Evolutionary conservation across 2,888 invertebrate species (phyloP).

Genomic region (Nudaria mundana): DNA sequence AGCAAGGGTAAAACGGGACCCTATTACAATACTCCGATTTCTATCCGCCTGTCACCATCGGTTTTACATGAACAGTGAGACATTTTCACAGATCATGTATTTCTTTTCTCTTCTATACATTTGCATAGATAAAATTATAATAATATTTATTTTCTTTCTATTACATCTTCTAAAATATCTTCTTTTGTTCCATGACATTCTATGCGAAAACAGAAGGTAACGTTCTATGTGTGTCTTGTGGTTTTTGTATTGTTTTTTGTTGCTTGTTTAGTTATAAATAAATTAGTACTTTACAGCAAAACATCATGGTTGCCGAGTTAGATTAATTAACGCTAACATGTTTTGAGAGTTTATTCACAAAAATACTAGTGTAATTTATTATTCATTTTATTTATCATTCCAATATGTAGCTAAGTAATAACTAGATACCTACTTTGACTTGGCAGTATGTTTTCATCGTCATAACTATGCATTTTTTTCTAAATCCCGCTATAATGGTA

Average conservation of each 20-base stretch:
- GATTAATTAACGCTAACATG: constrained; percentile 1
- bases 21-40: too few species aligned
- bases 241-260: constrained; percentile 23
- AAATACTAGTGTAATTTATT: background rate
- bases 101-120: too few species aligned
- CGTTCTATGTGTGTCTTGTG: constrained; percentile 22
- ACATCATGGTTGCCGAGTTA: background rate
- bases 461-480: too few species aligned
- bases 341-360: background rate
- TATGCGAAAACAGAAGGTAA: constrained; percentile 71
- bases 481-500: too few species aligned
- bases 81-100: too few species aligned
- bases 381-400: background rate
- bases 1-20: too few species aligned
- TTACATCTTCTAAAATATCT: constrained; percentile 23
- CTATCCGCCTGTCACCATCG: too few species aligned
- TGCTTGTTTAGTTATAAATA: constrained; percentile 15
- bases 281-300: background rate
- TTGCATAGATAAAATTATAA: too few species aligned
- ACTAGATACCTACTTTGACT: background rate
- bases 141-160: background rate
- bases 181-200: constrained; percentile 74
- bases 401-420: too few species aligned
- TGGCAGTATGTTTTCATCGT: background rate
- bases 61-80: too few species aligned